A percentile compares a stretch with the other conserved stretches of the same genome.
Evolutionary conservation across 2,797 vertebrate genomes (phyloP).

Genomic region (Notolepis coatsorum): DNA sequence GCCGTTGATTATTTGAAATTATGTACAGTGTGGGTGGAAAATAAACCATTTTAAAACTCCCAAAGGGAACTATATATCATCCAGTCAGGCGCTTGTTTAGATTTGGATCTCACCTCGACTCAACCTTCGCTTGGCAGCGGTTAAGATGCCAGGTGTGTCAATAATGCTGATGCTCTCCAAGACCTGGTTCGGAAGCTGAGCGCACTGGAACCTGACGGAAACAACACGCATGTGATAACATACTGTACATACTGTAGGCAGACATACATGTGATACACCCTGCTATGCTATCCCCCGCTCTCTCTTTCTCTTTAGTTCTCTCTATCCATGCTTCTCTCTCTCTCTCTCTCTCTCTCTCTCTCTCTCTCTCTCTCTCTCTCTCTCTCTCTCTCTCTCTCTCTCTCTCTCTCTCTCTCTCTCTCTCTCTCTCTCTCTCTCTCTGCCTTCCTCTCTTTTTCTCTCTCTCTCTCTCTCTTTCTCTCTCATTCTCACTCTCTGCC

Average conservation of each 20-base stretch:
- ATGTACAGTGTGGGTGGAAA: not conserved
- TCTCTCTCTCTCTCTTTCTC: not conserved
- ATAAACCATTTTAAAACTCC: not conserved
- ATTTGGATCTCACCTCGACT: slow-evolving; percentile 81
- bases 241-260: too few species aligned
- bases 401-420: not conserved
- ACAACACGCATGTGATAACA: not conserved
- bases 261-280: not conserved
- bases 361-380: not conserved
- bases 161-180: slow-evolving; percentile 92
- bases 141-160: slow-evolving; percentile 87
- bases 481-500: not conserved
- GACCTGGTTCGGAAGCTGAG: slow-evolving; percentile 86
- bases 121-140: slow-evolving; percentile 85
- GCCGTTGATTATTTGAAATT: not conserved
- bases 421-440: not conserved
- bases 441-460: not conserved
- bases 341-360: not conserved
- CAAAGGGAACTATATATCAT: not conserved
- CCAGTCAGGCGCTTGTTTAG: not conserved
- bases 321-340: too few species aligned
- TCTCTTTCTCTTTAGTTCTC: not conserved
- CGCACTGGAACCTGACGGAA: slow-evolving; percentile 85
- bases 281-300: not conserved
- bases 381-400: not conserved